phyloP scores from a whole-genome alignment of 2,797 vertebrate genomes.

The Lerista edwardsae region DNA sequence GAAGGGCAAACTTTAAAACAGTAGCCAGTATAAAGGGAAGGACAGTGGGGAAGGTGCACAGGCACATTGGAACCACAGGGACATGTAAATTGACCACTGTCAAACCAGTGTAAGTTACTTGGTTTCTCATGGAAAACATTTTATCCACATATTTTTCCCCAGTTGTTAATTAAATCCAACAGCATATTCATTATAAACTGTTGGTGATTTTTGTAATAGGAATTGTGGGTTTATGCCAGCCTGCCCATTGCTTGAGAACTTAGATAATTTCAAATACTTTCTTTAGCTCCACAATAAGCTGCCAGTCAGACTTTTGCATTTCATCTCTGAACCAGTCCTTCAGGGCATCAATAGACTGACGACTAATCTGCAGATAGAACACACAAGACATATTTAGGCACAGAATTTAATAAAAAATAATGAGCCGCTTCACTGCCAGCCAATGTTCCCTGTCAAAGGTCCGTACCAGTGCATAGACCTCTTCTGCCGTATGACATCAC shows the following conservation, averaged over 20 bases:
- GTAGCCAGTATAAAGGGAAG: constrained; percentile 76
- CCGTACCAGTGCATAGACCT: no score
- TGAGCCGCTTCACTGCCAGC: not conserved
- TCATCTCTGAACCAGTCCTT: constrained; percentile 99
- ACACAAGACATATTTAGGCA: not conserved
- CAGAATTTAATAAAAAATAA: no score
- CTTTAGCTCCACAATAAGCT: constrained; percentile 98
- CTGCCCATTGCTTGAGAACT: constrained; percentile 66
- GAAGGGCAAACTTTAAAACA: constrained; percentile 84
- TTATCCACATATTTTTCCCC: constrained; percentile 81
- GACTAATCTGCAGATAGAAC: constrained; percentile 86
- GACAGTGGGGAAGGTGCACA: constrained; percentile 75
- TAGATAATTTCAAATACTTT: constrained; percentile 99
- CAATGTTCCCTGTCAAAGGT: no score
- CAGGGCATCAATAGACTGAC: constrained; percentile 94
- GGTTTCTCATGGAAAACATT: constrained; percentile 98
- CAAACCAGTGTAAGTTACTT: constrained; percentile 95
- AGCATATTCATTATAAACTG: constrained; percentile 70
- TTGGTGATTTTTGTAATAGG: constrained; percentile 70
- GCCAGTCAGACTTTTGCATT: constrained; percentile 97
- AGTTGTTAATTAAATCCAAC: constrained; percentile 70
- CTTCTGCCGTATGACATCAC: no score
- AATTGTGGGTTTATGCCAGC: constrained; percentile 67
- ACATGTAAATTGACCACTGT: constrained; percentile 91
- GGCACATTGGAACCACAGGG: constrained; percentile 87